Conservation (phyloP, 2,888 invertebrate species). For the Drosophila nr. fundita region DNA sequence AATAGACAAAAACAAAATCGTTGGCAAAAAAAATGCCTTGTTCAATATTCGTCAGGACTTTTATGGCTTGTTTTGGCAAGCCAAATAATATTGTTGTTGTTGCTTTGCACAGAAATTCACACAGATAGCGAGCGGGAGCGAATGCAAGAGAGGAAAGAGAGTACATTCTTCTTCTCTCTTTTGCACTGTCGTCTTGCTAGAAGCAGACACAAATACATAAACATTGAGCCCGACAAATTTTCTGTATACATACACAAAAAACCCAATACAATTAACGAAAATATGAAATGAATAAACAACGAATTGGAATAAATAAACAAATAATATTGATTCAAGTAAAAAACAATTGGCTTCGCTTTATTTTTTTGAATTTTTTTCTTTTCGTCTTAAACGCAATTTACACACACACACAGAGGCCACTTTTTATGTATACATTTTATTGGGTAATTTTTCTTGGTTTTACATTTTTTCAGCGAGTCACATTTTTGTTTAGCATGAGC, state of each 20-base stretch:
- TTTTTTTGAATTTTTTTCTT: not conserved
- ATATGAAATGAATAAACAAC: constrained; percentile 7
- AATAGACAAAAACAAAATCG: constrained; percentile 13
- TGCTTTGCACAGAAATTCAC: constrained; percentile 12
- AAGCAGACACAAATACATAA: constrained; percentile 39
- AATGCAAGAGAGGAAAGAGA: constrained; percentile 1
- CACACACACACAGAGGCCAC: constrained; percentile 17
- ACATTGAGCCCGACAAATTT: constrained; percentile 46
- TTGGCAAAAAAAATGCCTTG: constrained; percentile 9
- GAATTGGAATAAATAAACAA: not conserved
- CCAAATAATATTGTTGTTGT: constrained; percentile 43
- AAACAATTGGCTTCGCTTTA: constrained; percentile 1
- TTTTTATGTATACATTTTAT: constrained; percentile 39
- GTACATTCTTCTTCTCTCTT: constrained; percentile 5
- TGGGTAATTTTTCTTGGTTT: constrained; percentile 1
- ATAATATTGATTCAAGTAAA: not conserved
- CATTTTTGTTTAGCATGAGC: constrained; percentile 12
- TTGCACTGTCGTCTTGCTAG: constrained; percentile 1
- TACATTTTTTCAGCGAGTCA: constrained; percentile 27
- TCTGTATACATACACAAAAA: constrained; percentile 55
- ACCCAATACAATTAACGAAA: constrained; percentile 24
- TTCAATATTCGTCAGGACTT: constrained; percentile 34
- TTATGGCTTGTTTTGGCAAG: constrained; percentile 59
- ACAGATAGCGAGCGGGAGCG: not conserved
- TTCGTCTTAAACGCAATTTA: constrained; percentile 17